Evolutionary conservation across 2,797 vertebrate genomes (phyloP).

Genomic region (Thaleichthys pacificus): DNA sequence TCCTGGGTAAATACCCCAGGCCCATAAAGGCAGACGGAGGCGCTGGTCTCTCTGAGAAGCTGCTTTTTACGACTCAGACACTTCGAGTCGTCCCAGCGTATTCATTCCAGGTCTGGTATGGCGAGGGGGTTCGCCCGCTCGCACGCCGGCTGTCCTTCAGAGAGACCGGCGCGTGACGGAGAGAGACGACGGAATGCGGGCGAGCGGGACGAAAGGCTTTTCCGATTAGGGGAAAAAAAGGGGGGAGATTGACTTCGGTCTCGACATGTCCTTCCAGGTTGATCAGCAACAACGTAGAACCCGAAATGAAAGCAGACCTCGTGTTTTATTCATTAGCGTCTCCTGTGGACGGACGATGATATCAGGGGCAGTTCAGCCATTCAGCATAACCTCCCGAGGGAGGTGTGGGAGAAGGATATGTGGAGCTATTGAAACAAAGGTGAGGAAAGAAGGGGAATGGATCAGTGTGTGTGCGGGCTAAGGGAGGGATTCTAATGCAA

Average conservation of each 20-base stretch:
- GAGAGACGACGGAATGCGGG: background rate
- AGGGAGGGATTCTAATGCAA: conserved; percentile 8
- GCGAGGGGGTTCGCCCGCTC: background rate
- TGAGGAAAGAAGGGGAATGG: conserved; percentile 32
- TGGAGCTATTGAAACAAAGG: conserved; percentile 34
- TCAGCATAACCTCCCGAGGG: conserved; percentile 44
- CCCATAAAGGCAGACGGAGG: conserved; percentile 47
- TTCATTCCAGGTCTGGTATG: conserved; percentile 59
- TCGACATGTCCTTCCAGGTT: conserved; percentile 40
- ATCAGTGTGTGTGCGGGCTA: conserved; percentile 27
- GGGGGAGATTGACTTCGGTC: conserved; percentile 44
- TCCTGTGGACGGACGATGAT: conserved; percentile 36
- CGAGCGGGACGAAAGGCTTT: background rate
- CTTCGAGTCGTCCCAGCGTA: conserved; percentile 35
- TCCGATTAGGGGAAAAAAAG: background rate
- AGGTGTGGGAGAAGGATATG: conserved; percentile 49
- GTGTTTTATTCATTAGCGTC: conserved; percentile 44
- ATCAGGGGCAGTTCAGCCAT: conserved; percentile 40
- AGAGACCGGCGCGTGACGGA: conserved; percentile 9
- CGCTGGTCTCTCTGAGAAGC: conserved; percentile 49
- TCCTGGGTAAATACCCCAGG: conserved; percentile 37
- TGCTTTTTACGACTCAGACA: conserved; percentile 49
- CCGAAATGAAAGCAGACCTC: conserved; percentile 60
- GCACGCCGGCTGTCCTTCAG: conserved; percentile 16
- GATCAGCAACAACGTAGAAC: conserved; percentile 40